Evolutionary conservation across 2,888 invertebrate genomes (phyloP), one percentile per base, ranked within the genome.

Genomic region (Drosophila villosipedis): DNA sequence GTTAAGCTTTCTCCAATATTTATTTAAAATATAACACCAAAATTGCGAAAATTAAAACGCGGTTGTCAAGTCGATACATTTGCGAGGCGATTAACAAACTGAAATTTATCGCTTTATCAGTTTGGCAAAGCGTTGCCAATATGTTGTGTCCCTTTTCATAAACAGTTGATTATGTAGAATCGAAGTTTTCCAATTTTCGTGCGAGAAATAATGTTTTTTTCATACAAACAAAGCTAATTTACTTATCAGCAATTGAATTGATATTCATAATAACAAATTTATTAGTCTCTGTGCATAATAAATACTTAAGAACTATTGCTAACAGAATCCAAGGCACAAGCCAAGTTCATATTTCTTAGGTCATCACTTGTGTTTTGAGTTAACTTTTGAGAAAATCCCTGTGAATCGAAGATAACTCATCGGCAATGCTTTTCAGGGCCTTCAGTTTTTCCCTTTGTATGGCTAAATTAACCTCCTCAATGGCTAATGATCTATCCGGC

Each of bases 371-470:
- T 47, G 7, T 19, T 12, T 19, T 31, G 16, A 1, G n/a, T 25
- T 79, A 0, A n/a, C n/a, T 30, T n/a, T 63, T 66, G 1, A 79
- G 73, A 25, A 78, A 68, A 10, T 60, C 37, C 7, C 78, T 50
- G 16, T 73, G 80, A 4, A 76, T 12, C 1, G 66, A 28, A 0
- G 76, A 79, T 9, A 78, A 37, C 4, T 64, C 58, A 16, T 78
- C 76, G 10, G 78, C 68, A 14, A 78, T 64, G 0, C 19, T 58
- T 58, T 80, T 80, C 50, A 78, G 43, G 0, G 61, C n/a, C 12
- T 50, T 72, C 4, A 78, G 57, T 7, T 76, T 61, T 52, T 80
- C 68, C 7, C 22, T 43, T 25, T 80, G 62, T 9, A 80, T 19
- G 0, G n/a, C 57, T 10, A 78, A 16, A 12, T 61, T 76, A 1